Evolutionary conservation across 2,113 vertebrate genomes (phyloP), one percentile per base, ranked within the genome.

Genomic region (Planiliza haematocheilus): DNA sequence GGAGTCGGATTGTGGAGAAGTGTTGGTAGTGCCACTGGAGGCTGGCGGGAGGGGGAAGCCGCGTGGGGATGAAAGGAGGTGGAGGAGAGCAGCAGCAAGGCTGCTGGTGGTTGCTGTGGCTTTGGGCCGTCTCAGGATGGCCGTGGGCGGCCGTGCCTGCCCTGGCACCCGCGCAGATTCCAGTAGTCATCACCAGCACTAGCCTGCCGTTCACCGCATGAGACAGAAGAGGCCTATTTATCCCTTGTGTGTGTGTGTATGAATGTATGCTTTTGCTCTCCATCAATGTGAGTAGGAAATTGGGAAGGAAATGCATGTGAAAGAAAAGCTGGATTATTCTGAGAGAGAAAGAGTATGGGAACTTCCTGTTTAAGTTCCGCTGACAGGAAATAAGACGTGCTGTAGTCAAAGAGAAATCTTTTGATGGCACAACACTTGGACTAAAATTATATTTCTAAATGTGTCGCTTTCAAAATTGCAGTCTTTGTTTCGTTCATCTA

Each of bases 21-120:
- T 38, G 67, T 49, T 79, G 80, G 75, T 70, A 72, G 64, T 73
- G 51, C 74, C 65, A 70, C 60, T 69, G 67, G 83, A 5, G 55
- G 70, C 24, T 4, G 55, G 66, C 39, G 52, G 53, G 70, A 58
- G 43, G 42, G 63, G 59, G 55, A 17, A 2, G 8, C 55, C 60
- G 62, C 70, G 48, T 4, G 9, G 42, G 58, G 76, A 74, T 77
- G 59, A 82, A 76, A 77, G 70, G 45, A 88, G 76, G 78, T n/a
- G n/a, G 72, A 79, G 77, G 80, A 73, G 61, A 85, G 71, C 66
- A 4, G 77, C 56, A 77, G 74, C 60, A 67, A 61, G 83, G 43
- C 77, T 85, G 81, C 86, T 87, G 79, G 86, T 88, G 91, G 89
- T 88, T 90, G 81, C 81, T 92, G 92, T 58, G 87, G 91, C 87